Evolutionary conservation across 2,888 invertebrate species (phyloP).

Genomic region (Aphidius colemani): DNA sequence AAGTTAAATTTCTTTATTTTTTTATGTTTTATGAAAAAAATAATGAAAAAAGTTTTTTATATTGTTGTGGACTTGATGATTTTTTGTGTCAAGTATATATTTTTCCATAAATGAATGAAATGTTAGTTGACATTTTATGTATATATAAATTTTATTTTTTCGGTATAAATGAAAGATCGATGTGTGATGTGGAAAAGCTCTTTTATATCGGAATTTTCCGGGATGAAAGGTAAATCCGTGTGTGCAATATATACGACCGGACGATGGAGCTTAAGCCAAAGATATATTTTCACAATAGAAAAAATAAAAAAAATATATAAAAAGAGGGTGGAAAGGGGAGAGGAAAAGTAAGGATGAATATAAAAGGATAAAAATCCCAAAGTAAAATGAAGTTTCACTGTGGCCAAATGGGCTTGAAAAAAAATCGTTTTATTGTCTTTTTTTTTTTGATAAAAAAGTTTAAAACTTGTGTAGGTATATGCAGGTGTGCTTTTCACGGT

Average conservation of each 20-base stretch:
- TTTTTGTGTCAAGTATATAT: no score
- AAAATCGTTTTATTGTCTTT: not conserved
- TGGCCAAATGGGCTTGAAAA: constrained; percentile 24
- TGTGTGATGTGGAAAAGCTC: not conserved
- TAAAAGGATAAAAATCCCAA: constrained; percentile 24
- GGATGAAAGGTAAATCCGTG: constrained; percentile 17
- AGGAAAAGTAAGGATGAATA: not conserved
- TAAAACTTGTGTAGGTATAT: constrained; percentile 21
- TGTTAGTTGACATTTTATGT: not conserved
- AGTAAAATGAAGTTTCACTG: constrained; percentile 32
- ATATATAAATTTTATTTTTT: not conserved
- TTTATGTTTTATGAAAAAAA: not conserved
- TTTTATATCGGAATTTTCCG: constrained; percentile 13
- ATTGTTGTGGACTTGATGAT: no score
- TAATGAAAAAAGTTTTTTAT: no score
- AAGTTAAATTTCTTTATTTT: not conserved
- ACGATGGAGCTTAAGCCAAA: constrained; percentile 33
- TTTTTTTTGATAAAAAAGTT: constrained; percentile 23
- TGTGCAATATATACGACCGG: constrained; percentile 20
- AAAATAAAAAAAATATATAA: not conserved
- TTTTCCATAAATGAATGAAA: no score
- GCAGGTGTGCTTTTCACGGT: not conserved
- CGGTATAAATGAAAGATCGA: constrained; percentile 2
- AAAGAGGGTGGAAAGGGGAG: not conserved
- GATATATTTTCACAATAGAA: constrained; percentile 22